Base-by-base conservation (phyloP, 1,140 invertebrate species). In the Oedothorax gibbosus region DNA sequence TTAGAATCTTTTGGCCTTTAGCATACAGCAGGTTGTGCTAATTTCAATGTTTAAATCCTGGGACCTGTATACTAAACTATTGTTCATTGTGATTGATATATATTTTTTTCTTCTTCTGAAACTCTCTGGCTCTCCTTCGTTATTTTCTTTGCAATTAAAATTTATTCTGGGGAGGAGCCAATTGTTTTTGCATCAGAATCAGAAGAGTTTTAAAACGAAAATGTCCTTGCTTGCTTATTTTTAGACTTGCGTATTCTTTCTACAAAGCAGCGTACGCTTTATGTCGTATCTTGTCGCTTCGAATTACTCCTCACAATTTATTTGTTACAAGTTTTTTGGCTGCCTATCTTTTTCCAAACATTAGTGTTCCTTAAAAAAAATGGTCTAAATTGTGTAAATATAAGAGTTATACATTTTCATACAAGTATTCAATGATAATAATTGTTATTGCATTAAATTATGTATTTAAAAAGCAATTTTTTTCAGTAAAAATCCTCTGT, bases 111-210 rank as follows among this genome's bases (percentile, higher is more conserved):
- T 72, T 71, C 53, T 68, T 79, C 51, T 69, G 53, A 84, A 57
- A 81, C 71, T 81, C 81, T 54, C 68, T 84, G 81, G 71, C 81
- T 51, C 57, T 18, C n/a, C 56, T 66, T 81, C 69, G 68, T 57
- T 66, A 54, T 75, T 75, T 64, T 66, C 62, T 49, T 21, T 65
- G 51, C 53, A 84, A 75, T 84, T 81, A 75, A 84, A 73, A 73
- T 75, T 57, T 57, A 5, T 15, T 75, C 72, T 84, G 81, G 72
- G 35, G 20, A 20, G 14, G 18, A 75, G 81, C 81, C 81, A 84
- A 72, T 57, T 68, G 14, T 18, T 20, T 35, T 56, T 71, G 21
- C 18, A 54, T 71, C 65, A 64, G 68, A 57, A 20, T 49, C 54
- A 62, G 66, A 84, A 73, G 57, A 50, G 57, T 73, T 76, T 66